Evolutionary conservation across 2,113 vertebrate species (phyloP).

Genomic region (Lagopus leucura): DNA sequence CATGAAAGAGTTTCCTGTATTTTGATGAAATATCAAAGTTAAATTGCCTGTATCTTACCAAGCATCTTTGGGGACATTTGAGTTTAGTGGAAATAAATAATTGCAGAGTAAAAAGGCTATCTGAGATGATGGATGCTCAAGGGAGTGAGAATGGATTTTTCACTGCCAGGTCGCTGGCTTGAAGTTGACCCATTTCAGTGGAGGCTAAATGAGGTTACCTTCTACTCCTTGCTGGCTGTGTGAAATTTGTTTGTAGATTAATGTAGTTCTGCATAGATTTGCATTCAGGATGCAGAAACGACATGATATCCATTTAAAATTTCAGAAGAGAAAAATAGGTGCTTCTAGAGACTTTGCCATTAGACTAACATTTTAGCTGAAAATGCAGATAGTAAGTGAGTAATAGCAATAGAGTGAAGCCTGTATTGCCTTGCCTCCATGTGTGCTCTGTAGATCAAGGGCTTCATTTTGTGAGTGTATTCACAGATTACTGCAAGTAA

Average conservation of each 20-base stretch:
- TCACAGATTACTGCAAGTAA: not conserved
- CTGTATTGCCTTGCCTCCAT: not conserved
- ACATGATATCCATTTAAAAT: not conserved
- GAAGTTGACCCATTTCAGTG: not conserved
- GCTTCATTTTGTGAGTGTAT: not conserved
- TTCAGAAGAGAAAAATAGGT: not conserved
- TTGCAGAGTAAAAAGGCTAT: not conserved
- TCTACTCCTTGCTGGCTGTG: not conserved
- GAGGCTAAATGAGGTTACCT: not conserved
- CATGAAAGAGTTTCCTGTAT: slow-evolving; percentile 16
- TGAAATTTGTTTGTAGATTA: not conserved
- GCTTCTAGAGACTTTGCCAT: not conserved
- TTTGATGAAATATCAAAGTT: slow-evolving; percentile 58
- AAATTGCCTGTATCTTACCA: slow-evolving; percentile 41
- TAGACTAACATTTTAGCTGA: not conserved
- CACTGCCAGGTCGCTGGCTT: not conserved
- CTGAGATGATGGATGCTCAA: not conserved
- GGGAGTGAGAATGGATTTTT: not conserved
- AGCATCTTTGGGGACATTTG: not conserved
- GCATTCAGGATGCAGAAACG: not conserved
- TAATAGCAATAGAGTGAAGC: not conserved
- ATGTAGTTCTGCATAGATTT: not conserved
- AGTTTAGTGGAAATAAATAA: slow-evolving; percentile 33
- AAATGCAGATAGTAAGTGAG: not conserved
- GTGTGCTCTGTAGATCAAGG: not conserved